Conservation (phyloP, 2,797 vertebrate genomes). For the Ispidina lecontei region DNA sequence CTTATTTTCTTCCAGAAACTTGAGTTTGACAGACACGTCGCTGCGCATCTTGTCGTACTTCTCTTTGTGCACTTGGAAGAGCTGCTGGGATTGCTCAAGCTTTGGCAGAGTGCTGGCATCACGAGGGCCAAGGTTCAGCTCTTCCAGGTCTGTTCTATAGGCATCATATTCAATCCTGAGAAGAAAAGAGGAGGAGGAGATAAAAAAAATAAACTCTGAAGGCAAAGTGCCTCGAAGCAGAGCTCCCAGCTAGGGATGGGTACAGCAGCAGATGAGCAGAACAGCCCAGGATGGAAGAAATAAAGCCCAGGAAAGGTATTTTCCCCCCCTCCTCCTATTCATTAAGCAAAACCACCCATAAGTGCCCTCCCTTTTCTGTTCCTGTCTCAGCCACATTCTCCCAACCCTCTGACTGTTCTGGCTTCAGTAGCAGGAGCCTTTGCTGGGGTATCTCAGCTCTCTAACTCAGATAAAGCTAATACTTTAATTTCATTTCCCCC, state of each 20-base stretch:
- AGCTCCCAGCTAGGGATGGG: background rate
- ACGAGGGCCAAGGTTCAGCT: constrained; percentile 94
- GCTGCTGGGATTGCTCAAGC: constrained; percentile 93
- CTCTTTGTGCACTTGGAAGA: constrained; percentile 93
- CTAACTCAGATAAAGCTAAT: background rate
- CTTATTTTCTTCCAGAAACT: constrained; percentile 99
- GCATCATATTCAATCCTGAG: constrained; percentile 95
- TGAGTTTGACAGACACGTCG: constrained; percentile 93
- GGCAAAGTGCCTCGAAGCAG: background rate
- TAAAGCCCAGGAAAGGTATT: background rate
- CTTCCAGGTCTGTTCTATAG: constrained; percentile 96
- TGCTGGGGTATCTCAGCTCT: background rate
- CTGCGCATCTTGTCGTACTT: constrained; percentile 96
- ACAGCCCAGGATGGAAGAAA: background rate
- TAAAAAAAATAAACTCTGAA: background rate
- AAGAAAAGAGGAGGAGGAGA: background rate
- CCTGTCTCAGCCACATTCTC: background rate
- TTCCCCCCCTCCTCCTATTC: background rate
- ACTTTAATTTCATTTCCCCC: background rate
- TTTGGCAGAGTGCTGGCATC: constrained; percentile 92
- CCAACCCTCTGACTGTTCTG: background rate
- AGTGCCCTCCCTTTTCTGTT: background rate
- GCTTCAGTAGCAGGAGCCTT: background rate
- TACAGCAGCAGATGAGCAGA: background rate
- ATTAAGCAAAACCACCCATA: background rate